Evolutionary conservation across 2,797 vertebrate species (phyloP).

Genomic region (Antrozous pallidus): DNA sequence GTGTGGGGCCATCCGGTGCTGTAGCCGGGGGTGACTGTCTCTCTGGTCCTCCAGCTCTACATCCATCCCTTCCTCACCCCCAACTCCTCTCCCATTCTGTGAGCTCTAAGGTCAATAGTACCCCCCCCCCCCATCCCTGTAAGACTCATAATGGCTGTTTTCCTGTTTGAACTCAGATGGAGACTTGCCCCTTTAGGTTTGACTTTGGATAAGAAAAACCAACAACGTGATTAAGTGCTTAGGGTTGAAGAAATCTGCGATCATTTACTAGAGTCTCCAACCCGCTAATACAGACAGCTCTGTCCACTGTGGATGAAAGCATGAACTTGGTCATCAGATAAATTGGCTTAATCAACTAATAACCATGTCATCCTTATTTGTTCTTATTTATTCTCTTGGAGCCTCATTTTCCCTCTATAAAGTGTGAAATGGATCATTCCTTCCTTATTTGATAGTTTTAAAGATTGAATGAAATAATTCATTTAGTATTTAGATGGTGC

Average conservation of each 20-base stretch:
- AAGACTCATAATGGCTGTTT: not conserved
- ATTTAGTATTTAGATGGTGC: not conserved
- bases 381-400: not conserved
- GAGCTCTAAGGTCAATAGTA: not conserved
- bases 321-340: not conserved
- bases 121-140: too few relatives aligned
- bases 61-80: too few relatives aligned
- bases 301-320: not conserved
- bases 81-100: too few relatives aligned
- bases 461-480: not conserved
- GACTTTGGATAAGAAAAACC: too few relatives aligned
- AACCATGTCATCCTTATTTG: not conserved
- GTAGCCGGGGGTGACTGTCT: not conserved
- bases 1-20: not conserved
- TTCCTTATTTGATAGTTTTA: not conserved
- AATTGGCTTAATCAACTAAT: not conserved
- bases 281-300: not conserved
- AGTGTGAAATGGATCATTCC: not conserved
- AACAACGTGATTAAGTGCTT: too few relatives aligned
- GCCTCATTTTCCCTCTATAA: not conserved
- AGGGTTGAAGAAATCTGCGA: not conserved
- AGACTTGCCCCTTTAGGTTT: not conserved
- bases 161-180: not conserved
- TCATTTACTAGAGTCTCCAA: not conserved
- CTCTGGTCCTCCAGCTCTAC: not conserved